These are phyloP conservation scores for Oryzias dopingdopingensis DNA, from an alignment of 2,797 vertebrate genomes.

Conservation along the genomic window DNA sequence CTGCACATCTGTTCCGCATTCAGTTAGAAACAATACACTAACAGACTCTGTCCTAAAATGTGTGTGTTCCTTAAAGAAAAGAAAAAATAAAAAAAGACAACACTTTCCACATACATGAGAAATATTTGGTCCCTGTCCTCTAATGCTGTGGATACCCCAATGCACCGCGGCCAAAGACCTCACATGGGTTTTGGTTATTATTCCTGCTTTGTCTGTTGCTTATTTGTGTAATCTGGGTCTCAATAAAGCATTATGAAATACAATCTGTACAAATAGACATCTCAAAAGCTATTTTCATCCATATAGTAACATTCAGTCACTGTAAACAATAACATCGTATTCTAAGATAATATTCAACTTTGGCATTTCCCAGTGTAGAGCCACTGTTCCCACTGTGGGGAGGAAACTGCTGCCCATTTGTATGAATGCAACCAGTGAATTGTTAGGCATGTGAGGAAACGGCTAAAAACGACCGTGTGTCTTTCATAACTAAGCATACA, in stretches of 20 bases:
- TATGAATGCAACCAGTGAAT: slow-evolving; percentile 49
- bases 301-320: slow-evolving; percentile 78
- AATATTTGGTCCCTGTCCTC: slow-evolving; percentile 54
- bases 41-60: slow-evolving; percentile 32
- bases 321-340: slow-evolving; percentile 84
- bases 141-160: slow-evolving; percentile 43
- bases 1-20: slow-evolving; percentile 40
- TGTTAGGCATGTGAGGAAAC: slow-evolving; percentile 23
- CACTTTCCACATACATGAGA: slow-evolving; percentile 48
- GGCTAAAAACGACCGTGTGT: slow-evolving; percentile 13
- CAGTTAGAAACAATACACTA: slow-evolving; percentile 30
- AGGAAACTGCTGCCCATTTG: slow-evolving; percentile 47
- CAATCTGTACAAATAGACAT: slow-evolving; percentile 83
- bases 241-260: slow-evolving; percentile 80
- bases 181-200: slow-evolving; percentile 77
- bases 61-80: slow-evolving; percentile 54
- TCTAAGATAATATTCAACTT: slow-evolving; percentile 75
- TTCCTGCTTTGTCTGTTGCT: slow-evolving; percentile 76
- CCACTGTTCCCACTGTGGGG: slow-evolving; percentile 69
- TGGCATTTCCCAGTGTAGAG: slow-evolving; percentile 72
- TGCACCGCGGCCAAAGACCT: slow-evolving; percentile 63
- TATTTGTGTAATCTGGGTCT: slow-evolving; percentile 76
- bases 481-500: slow-evolving; percentile 17
- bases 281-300: slow-evolving; percentile 75
- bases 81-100: slow-evolving; percentile 50